Evolutionary conservation across 2,113 vertebrate species (phyloP).

Genomic region (Galbula dea): DNA sequence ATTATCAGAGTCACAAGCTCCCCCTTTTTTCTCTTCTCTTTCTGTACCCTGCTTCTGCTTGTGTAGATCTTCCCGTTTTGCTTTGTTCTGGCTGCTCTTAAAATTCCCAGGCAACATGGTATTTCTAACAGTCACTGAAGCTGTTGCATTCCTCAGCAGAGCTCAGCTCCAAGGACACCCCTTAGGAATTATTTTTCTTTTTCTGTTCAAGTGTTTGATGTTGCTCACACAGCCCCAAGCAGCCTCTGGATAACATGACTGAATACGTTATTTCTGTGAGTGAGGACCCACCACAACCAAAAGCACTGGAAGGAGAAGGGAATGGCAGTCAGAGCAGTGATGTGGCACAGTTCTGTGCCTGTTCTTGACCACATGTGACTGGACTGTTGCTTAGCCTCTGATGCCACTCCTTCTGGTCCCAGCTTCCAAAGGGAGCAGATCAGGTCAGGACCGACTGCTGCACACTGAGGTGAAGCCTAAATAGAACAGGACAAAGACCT

Average conservation of each 20-base stretch:
- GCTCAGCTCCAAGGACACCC: neutral
- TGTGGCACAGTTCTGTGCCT: neutral
- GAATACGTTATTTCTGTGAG: neutral
- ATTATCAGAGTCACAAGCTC: rapidly evolving
- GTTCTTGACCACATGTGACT: neutral
- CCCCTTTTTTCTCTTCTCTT: neutral
- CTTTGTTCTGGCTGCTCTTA: neutral
- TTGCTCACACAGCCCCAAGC: neutral
- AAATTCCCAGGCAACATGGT: neutral
- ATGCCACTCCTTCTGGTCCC: neutral
- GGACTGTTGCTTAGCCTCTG: neutral
- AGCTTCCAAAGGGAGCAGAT: neutral
- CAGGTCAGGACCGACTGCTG: neutral
- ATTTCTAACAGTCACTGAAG: neutral
- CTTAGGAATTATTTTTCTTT: neutral
- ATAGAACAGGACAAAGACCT: neutral
- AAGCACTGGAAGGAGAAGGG: neutral
- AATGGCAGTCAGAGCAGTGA: neutral
- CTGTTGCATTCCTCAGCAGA: rapidly evolving
- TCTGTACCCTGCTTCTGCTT: neutral
- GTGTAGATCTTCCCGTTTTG: neutral
- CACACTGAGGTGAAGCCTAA: neutral
- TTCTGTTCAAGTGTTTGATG: neutral
- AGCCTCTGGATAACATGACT: neutral
- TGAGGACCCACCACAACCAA: neutral